Base-by-base conservation (phyloP, 2,888 invertebrate genomes). In the Agonum fuliginosum region DNA sequence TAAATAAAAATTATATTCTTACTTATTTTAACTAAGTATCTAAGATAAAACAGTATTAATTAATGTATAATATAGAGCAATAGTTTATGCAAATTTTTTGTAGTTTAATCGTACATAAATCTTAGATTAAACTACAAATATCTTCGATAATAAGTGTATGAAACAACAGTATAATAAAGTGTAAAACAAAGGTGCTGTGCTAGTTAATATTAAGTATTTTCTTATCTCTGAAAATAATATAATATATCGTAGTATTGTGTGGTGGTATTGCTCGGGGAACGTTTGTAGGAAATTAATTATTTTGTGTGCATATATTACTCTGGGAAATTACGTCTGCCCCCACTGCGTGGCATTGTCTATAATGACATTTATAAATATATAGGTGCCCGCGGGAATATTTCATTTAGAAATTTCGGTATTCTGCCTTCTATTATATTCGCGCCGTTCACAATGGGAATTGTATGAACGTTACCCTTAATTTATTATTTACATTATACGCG, bases 291-390 rank as follows among this genome's bases (percentile, higher is more conserved):
- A 27, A 71, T 71, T 71, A 71, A 71, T 71, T 51, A 71, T 71
- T 48, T 30, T 27, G 71, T 30, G n/a, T 71, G 51, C 71, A 71
- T 51, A 70, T 70, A 70, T 70, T 70, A 51, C 51, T 34, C 48
- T 14, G 27, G 37, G n/a, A 71, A 65, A 71, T 71, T 71, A 71
- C 71, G 12, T 46, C 24, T 27, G 17, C 12, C 19, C 43, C 69
- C 41, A 8, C 62, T 19, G 34, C 17, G 62, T 4, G 17, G 62
- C 19, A 43, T 74, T 74, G 62, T 74, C 62, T 74, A 62, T 74
- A 74, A 74, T 74, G 74, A 74, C 65, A 74, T 43, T 43, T 62
- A 74, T 74, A 65, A 74, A 74, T 74, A 74, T 74, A 74, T 74
- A 62, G 74, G 74, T 58, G 65, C 62, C 74, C 22, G 10, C 17